Percentiles rank a stretch among this genome's conserved stretches.
phyloP scores from a whole-genome alignment of 2,888 invertebrate genomes.

The Sminthurinus aureus region DNA sequence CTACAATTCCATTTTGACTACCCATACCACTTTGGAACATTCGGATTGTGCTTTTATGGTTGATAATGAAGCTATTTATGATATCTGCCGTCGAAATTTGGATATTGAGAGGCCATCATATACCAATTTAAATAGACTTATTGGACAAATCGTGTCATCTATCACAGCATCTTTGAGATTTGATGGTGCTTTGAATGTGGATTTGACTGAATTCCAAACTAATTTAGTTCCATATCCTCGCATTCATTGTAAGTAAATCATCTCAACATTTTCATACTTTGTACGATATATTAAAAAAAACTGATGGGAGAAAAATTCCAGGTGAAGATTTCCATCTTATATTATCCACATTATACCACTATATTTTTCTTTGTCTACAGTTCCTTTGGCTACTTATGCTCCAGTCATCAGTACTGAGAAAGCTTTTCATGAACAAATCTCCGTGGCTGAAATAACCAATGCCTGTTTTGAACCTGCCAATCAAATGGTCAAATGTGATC shows the following conservation, averaged over 20 bases:
- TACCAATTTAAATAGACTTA: constrained; percentile 79
- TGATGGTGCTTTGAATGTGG: constrained; percentile 72
- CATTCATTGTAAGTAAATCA: too few species aligned
- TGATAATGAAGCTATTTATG: constrained; percentile 82
- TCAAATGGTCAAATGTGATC: constrained; percentile 72
- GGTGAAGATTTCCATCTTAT: too few species aligned
- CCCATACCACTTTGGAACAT: constrained; percentile 83
- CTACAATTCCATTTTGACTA: constrained; percentile 89
- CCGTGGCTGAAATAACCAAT: constrained; percentile 81
- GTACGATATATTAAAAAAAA: too few species aligned
- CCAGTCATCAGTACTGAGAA: constrained; percentile 73
- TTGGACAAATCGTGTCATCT: constrained; percentile 68
- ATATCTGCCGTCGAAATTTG: constrained; percentile 74
- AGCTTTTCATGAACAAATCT: constrained; percentile 77
- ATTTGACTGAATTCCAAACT: constrained; percentile 93
- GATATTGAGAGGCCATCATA: constrained; percentile 85
- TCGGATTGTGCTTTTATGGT: constrained; percentile 79
- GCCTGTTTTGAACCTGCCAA: constrained; percentile 96
- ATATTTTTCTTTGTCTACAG: too few species aligned
- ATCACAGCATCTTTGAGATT: constrained; percentile 38
- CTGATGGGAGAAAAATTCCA: too few species aligned
- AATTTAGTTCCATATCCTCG: constrained; percentile 66
- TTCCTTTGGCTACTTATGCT: constrained; percentile 63
- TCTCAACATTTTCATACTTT: too few species aligned
- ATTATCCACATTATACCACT: too few species aligned